A percentile compares a stretch with the other conserved stretches of the same genome.
phyloP scores from a whole-genome alignment of 2,797 vertebrate species.

The Kryptopterus vitreolus region DNA sequence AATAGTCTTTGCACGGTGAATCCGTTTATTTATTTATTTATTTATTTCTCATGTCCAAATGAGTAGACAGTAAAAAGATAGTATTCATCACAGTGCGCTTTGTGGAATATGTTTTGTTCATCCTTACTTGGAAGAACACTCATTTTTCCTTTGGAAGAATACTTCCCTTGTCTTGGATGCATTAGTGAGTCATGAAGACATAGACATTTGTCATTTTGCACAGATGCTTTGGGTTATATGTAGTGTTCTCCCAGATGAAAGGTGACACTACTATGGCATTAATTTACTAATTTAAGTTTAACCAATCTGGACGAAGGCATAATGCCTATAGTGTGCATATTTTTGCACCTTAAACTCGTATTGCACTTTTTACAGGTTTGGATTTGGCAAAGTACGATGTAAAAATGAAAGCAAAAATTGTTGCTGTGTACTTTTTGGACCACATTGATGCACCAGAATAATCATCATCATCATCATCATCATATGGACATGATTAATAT shows the following conservation, averaged over 20 bases:
- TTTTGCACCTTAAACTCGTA: not conserved
- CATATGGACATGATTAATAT: conserved; percentile 29
- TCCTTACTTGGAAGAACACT: conserved; percentile 35
- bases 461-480: too few species aligned
- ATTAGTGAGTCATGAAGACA: conserved; percentile 2
- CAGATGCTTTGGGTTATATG: conserved; percentile 18
- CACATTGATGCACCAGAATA: not conserved
- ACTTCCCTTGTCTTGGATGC: conserved; percentile 16
- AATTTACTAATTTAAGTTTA: not conserved
- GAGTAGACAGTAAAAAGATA: too few species aligned
- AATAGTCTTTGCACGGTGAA: not conserved
- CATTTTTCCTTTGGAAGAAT: conserved; percentile 25
- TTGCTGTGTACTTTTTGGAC: not conserved
- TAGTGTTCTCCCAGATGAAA: not conserved
- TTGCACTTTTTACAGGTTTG: not conserved
- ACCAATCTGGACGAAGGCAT: not conserved
- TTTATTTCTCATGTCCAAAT: not conserved
- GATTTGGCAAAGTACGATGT: not conserved
- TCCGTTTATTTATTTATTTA: too few species aligned
- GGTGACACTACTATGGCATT: too few species aligned
- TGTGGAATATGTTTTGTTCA: conserved; percentile 18
- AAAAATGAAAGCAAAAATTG: not conserved
- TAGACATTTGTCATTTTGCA: conserved; percentile 20
- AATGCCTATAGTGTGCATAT: too few species aligned
- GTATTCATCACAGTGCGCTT: not conserved